phyloP scores from a whole-genome alignment of 2,113 vertebrate genomes.

The Neomonachus schauinslandi region DNA sequence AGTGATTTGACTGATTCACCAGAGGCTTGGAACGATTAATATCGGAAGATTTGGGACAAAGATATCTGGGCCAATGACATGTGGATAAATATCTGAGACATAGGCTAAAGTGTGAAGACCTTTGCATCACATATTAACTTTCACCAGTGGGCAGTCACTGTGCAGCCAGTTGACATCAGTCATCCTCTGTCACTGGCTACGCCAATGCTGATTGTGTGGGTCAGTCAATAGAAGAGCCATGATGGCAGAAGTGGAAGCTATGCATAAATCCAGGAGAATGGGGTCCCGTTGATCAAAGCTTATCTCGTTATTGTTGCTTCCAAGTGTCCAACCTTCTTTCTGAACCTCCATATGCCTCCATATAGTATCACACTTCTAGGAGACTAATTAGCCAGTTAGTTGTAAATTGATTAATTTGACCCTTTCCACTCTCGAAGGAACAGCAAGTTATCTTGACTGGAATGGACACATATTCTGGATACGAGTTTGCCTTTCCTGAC shows the following conservation, averaged over 20 bases:
- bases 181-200: neutral
- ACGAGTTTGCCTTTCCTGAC: neutral
- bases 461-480: neutral
- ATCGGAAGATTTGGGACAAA: neutral
- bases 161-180: neutral
- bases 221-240: neutral
- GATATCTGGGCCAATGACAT: neutral
- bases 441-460: neutral
- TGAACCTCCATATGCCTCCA: neutral
- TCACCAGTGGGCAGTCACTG: neutral
- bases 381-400: neutral
- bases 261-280: neutral
- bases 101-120: neutral
- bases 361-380: neutral
- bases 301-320: neutral
- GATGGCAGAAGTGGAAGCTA: neutral
- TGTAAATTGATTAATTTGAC: neutral
- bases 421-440: neutral
- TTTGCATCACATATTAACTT: neutral
- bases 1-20: neutral
- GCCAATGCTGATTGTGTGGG: too few species aligned
- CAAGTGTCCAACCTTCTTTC: neutral
- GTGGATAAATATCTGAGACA: neutral
- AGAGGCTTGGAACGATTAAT: neutral
- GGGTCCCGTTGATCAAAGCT: neutral